Percentiles rank a stretch among this genome's conserved stretches.
Conservation (phyloP, 2,888 invertebrate species). For the Xestia xanthographa region DNA sequence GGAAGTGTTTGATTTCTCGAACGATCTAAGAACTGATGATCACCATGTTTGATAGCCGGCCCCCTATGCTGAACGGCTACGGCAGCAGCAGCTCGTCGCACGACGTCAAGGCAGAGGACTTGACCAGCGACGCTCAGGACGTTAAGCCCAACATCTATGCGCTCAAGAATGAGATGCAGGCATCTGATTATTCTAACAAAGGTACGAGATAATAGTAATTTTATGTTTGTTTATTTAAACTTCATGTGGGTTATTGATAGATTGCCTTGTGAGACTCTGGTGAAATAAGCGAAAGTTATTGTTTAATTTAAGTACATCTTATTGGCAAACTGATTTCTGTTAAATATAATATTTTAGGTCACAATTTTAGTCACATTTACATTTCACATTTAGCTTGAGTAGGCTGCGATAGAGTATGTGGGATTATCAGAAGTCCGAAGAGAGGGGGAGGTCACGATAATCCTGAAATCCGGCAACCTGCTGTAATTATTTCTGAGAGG, state of each 20-base stretch:
- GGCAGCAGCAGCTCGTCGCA: constrained; percentile 85
- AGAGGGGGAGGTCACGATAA: no score
- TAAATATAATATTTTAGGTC: background rate
- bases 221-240: background rate
- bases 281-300: background rate
- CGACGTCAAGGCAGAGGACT: constrained; percentile 88
- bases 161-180: constrained; percentile 88
- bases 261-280: background rate
- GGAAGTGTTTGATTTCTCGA: background rate
- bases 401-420: no score
- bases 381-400: no score
- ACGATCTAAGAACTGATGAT: background rate
- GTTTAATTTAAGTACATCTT: background rate
- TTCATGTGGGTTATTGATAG: background rate
- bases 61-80: constrained; percentile 87
- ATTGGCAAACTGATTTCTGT: background rate
- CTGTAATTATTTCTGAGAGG: no score
- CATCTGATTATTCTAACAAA: constrained; percentile 88
- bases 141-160: constrained; percentile 88
- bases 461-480: no score
- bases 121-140: constrained; percentile 84
- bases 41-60: constrained; percentile 74
- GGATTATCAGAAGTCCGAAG: no score
- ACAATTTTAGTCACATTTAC: no score
- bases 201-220: constrained; percentile 70